Base-by-base conservation (phyloP, 2,113 vertebrate species). In the Aptenodytes forsteri region DNA sequence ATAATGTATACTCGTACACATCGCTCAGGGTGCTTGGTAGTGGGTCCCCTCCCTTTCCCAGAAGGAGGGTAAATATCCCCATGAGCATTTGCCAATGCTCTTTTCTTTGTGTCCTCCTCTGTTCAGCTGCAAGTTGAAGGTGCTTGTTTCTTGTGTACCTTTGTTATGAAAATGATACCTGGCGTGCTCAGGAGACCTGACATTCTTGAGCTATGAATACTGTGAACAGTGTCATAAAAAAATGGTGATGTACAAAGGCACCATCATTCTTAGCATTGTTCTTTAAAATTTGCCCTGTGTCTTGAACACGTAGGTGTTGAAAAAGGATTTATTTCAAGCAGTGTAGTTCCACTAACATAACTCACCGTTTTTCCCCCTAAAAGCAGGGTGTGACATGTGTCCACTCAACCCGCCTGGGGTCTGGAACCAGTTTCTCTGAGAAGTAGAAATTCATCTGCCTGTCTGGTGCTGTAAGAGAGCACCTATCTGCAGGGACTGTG, bases 161-260 rank as follows among this genome's bases (percentile, higher is more conserved):
- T 83, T 83, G 42, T 91, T 83, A 70, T 85, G 62, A 91, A 96
- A 80, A 82, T 92, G 76, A 81, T 89, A 44, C 91, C 49, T 75
- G 59, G n/a, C 88, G 44, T 95, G 47, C 62, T 89, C 55, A 79
- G 73, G 83, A 96, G 72, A 85, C 89, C 47, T 92, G 87, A 42
- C 72, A 69, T 97, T 96, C 97, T 94, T 93, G 69, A 89, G 73
- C 64, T 88, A 15, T 95, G 96, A 93, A 82, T 81, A 21, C 46
- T 72, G n/a, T 70, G 58, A 61, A 66, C 36, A 42, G 19, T 50
- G 58, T 86, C 36, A 52, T 80, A 64, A 66, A 86, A 80, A 83
- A 67, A 42, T 6, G 36, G 26, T n/a, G 19, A 36, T 50, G 62
- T 88, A 34, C 54, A 83, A 80, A 70, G 62, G 46, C 47, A 46